phyloP scores from a whole-genome alignment of 92 coral and sea anemone genomes.

The Epizoanthus rinbou region DNA sequence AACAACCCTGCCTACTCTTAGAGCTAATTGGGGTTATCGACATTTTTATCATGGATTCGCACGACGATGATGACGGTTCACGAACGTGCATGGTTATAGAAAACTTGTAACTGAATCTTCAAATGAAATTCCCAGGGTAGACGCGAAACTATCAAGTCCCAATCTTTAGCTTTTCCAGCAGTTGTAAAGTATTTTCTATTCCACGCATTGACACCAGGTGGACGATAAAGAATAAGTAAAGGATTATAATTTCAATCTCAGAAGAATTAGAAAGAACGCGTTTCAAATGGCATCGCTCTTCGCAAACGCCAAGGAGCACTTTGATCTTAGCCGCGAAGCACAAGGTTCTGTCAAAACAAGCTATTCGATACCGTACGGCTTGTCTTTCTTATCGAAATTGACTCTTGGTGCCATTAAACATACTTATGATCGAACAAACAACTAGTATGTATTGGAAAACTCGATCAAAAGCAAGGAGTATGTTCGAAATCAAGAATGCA shows the following conservation, averaged over 20 bases:
- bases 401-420: background rate
- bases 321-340: constrained; percentile 33
- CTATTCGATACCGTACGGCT: constrained; percentile 22
- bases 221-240: background rate
- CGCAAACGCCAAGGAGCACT: constrained; percentile 13
- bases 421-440: background rate
- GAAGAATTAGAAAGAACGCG: background rate
- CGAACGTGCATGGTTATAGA: too few species aligned
- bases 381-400: background rate
- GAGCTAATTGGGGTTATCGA: constrained; percentile 31
- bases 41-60: too few species aligned
- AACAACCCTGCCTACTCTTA: background rate
- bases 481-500: background rate
- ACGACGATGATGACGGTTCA: too few species aligned
- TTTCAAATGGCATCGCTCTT: constrained; percentile 19
- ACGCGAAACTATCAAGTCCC: background rate
- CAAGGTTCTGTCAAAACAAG: background rate
- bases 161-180: background rate
- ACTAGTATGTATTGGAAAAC: background rate
- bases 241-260: constrained; percentile 3
- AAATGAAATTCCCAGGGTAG: background rate
- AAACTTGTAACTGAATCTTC: background rate
- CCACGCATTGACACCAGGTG: background rate
- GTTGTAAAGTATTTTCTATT: background rate
- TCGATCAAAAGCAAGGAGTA: constrained; percentile 1